phyloP scores from a whole-genome alignment of 2,113 vertebrate genomes.

The Fregata magnificens region DNA sequence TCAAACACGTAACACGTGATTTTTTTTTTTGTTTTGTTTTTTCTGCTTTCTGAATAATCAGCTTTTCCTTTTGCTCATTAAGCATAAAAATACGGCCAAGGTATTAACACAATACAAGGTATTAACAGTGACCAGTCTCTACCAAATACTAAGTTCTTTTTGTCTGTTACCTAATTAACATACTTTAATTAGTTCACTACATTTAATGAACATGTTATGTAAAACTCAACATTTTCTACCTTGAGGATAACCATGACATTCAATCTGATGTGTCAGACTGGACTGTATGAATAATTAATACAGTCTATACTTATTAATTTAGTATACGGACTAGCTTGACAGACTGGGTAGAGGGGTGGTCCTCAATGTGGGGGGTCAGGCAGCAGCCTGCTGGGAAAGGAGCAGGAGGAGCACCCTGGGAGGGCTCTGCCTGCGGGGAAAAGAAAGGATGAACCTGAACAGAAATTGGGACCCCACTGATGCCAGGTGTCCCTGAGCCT shows the following conservation, averaged over 20 bases:
- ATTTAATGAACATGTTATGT: conserved; percentile 73
- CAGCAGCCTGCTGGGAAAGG: background rate
- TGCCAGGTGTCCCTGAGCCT: background rate
- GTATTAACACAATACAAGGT: conserved; percentile 76
- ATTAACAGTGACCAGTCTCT: conserved; percentile 76
- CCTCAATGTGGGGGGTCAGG: background rate
- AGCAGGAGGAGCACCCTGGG: background rate
- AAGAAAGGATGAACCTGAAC: background rate
- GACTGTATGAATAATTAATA: conserved; percentile 71
- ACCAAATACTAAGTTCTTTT: conserved; percentile 73
- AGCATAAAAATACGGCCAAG: conserved; percentile 69
- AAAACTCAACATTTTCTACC: conserved; percentile 68
- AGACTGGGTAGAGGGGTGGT: background rate
- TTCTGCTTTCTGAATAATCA: conserved; percentile 75
- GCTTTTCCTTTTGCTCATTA: conserved; percentile 79
- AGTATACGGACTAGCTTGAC: background rate
- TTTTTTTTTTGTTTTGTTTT: conserved; percentile 70
- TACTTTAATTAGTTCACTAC: conserved; percentile 76
- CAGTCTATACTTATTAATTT: conserved; percentile 57
- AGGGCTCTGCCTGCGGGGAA: background rate
- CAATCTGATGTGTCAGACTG: conserved; percentile 60
- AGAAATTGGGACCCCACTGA: background rate
- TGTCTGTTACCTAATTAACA: conserved; percentile 77
- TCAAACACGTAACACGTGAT: conserved; percentile 70
- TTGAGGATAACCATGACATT: conserved; percentile 67